phyloP scores from a whole-genome alignment of 2,113 vertebrate genomes.

The Pantherophis guttatus region DNA sequence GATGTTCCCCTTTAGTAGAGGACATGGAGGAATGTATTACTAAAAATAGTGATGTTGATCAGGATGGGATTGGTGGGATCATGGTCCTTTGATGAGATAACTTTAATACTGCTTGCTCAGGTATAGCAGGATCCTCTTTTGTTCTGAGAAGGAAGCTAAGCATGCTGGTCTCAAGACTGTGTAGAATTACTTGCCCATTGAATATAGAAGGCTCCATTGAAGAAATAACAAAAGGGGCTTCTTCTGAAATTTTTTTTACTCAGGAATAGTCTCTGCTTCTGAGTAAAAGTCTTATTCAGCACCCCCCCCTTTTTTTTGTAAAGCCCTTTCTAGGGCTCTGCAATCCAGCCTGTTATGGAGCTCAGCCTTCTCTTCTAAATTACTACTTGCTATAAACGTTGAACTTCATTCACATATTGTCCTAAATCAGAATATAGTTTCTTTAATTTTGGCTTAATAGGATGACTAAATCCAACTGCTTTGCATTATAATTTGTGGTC shows the following conservation, averaged over 20 bases:
- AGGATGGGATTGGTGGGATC: not conserved
- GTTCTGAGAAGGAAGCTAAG: not conserved
- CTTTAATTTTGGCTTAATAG: not conserved
- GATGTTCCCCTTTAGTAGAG: not conserved
- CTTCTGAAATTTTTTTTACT: not conserved
- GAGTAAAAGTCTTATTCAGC: not conserved
- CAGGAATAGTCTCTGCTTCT: not conserved
- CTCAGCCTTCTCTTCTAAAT: not conserved
- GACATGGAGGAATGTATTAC: not conserved
- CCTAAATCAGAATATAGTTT: not conserved
- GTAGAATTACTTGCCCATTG: not conserved
- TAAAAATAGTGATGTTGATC: not conserved
- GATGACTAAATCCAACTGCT: not conserved
- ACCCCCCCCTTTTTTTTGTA: not conserved
- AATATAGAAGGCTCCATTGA: not conserved
- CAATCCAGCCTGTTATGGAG: not conserved
- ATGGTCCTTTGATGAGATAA: not conserved
- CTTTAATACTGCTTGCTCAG: not conserved
- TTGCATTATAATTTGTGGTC: not conserved
- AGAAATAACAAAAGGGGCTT: not conserved
- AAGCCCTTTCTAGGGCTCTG: not conserved
- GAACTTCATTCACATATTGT: not conserved
- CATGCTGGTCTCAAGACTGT: not conserved
- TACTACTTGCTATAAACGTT: not conserved
- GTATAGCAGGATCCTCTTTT: not conserved